Base-by-base conservation (phyloP, 1,140 invertebrate genomes). In the Physella acuta region DNA sequence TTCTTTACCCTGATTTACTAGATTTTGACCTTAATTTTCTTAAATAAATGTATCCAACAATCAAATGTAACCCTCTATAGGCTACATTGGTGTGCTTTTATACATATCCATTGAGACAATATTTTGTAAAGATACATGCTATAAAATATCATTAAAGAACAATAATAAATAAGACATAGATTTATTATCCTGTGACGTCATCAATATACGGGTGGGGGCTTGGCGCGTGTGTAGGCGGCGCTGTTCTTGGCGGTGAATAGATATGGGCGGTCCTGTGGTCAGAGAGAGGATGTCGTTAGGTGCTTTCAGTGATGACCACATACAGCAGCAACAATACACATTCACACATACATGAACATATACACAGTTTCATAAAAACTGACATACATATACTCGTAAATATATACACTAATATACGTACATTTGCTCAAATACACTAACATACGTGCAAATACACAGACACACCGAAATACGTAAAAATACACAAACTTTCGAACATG, bases 201-300 rank as follows among this genome's bases (percentile, higher is more conserved):
- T 20, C 20, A 11, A 44, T 44, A 11, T 20, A 11, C 20, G 39
- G 20, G 20, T 11, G 39, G 39, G 8, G 8, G 39, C 20, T 11
- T 44, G 20, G 8, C 39, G 20, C 39, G 39, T 44, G 39, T 11
- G 8, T 11, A 8, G 8, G 39, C 28, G 5, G 20, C 3, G 33
- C 58, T 60, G 24, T 60, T 60, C 37, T 60, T 60, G 37, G 58
- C 58, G 8, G 58, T 60, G 58, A 34, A 60, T 31, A 60, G 33
- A 31, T 60, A 60, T 2, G 58, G 58, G 11, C 5, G 24, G 17
- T 2, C 58, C 58, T 60, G 58, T 28, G 24, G 3, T 2, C 16
- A 26, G 36, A 60, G 4, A 34, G 26, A 26, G 8, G 26, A 28
- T 8, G 26, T 56, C 8, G 11, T 26, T 56, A 26, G 53, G 11